Evolutionary conservation across 2,797 vertebrate genomes (phyloP), one percentile per base, ranked within the genome.

Genomic region (Dryobates pubescens): DNA sequence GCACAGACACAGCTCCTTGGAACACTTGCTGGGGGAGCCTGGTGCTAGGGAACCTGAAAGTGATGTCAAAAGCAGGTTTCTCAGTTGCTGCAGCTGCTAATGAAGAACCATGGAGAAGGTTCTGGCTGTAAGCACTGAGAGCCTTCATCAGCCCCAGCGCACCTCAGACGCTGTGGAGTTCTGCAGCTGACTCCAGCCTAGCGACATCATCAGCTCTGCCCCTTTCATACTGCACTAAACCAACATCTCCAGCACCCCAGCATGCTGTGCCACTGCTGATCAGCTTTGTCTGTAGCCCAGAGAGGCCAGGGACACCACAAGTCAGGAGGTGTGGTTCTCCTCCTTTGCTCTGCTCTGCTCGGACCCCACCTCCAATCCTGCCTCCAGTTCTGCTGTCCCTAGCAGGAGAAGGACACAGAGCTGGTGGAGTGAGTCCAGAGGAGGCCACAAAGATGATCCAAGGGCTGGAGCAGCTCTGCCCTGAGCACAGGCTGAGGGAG

Each of bases 111-210:
- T 1, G 2, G 69, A 36, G 26, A 26, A 77, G 47, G 3, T 22
- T 23, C 5, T 0, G n/a, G 12, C 0, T 0, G 19, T 8, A 38
- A 67, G n/a, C 26, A 43, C 10, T 1, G 19, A 4, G 3, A 12
- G 2, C 12, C n/a, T 82, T 68, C 0, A 0, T 69, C 43, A 82
- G 84, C 32, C 29, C 26, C 2, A 0, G 24, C 58, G 30, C 0
- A 0, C 17, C 30, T 65, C 45, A 64, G 32, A 18, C 32, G 5
- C 17, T 1, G 0, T 38, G 26, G 36, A 18, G 13, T 22, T 41
- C 68, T 51, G 11, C 2, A 2, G 13, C 8, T 47, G 23, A 29
- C 16, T 73, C 23, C 36, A 58, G 57, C 23, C 32, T n/a, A 34
- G 32, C 13, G 63, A n/a, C 0, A 1, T n/a, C 7, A n/a, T n/a